A percentile compares a stretch with the other conserved stretches of the same genome.
Conservation (phyloP, 2,113 vertebrate species). For the Mohoua ochrocephala region DNA sequence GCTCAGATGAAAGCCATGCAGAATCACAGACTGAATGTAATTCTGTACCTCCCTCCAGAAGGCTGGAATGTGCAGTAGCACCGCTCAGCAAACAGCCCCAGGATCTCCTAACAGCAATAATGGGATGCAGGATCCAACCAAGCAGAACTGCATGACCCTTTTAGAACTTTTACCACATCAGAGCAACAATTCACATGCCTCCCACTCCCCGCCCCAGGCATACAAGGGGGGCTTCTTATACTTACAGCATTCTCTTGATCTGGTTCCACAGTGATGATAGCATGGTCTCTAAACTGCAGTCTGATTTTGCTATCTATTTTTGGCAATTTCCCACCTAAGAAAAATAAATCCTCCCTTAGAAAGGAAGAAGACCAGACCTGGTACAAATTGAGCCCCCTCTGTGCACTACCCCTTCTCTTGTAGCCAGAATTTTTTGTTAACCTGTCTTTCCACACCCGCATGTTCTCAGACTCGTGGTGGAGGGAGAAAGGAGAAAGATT, state of each 20-base stretch:
- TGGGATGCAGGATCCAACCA: neutral
- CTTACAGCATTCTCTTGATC: constrained; percentile 76
- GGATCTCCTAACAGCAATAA: neutral
- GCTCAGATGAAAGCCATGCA: neutral
- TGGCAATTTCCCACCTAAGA: constrained; percentile 76
- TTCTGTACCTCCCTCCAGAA: neutral
- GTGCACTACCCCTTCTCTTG: neutral
- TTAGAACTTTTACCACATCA: neutral
- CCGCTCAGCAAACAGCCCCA: neutral
- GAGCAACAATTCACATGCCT: neutral
- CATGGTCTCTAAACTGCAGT: constrained; percentile 78
- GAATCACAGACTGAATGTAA: neutral
- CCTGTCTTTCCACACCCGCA: neutral
- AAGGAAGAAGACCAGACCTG: neutral
- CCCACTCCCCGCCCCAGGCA: neutral
- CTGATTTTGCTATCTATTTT: constrained; percentile 75
- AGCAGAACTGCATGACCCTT: neutral
- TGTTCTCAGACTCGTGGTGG: neutral
- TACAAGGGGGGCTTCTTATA: neutral
- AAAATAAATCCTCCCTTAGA: neutral
- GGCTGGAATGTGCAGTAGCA: neutral
- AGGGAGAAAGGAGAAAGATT: neutral
- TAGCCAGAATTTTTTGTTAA: neutral
- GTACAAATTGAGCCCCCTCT: neutral
- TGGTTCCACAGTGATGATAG: constrained; percentile 77